These are phyloP conservation scores for Crambe crambe DNA, from an alignment of 37 sponge, comb jelly and placozoan species.

Conservation along the genomic window DNA sequence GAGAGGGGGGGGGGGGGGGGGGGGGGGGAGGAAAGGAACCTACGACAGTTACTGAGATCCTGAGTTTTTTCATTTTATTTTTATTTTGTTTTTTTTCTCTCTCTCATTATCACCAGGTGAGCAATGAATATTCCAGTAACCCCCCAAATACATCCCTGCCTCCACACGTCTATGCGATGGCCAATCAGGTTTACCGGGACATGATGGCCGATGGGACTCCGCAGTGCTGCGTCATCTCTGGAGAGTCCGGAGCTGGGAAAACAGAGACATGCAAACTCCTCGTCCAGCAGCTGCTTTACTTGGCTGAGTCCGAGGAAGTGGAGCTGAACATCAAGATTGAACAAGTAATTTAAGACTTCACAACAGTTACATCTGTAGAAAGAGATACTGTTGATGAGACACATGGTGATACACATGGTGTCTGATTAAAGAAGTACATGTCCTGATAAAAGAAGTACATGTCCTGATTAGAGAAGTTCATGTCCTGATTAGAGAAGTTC, in stretches of 20 bases:
- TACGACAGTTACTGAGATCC: too few species aligned
- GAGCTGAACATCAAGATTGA: constrained; percentile 74
- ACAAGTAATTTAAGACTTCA: constrained; percentile 69
- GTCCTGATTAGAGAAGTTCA: too few species aligned
- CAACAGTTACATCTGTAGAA: too few species aligned
- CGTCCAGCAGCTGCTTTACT: constrained; percentile 65
- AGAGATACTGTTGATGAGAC: too few species aligned
- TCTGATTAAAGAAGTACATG: too few species aligned
- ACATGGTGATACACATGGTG: too few species aligned
- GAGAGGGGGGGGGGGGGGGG: too few species aligned
- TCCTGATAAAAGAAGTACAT: too few species aligned
- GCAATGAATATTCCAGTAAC: background rate
- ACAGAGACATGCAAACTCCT: constrained; percentile 81
- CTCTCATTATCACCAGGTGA: constrained; percentile 1
- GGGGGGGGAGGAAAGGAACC: too few species aligned
- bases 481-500: too few species aligned
- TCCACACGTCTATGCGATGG: constrained; percentile 79
- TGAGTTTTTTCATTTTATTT: too few species aligned
- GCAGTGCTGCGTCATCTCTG: constrained; percentile 79
- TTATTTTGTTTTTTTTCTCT: background rate
- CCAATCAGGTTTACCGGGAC: constrained; percentile 56
- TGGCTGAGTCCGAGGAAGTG: constrained; percentile 47
- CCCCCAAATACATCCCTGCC: constrained; percentile 31
- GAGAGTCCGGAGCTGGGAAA: constrained; percentile 89
- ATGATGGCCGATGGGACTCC: constrained; percentile 52